Evolutionary conservation across 2,113 vertebrate species (phyloP).

Genomic region (Benthochromis sp.): DNA sequence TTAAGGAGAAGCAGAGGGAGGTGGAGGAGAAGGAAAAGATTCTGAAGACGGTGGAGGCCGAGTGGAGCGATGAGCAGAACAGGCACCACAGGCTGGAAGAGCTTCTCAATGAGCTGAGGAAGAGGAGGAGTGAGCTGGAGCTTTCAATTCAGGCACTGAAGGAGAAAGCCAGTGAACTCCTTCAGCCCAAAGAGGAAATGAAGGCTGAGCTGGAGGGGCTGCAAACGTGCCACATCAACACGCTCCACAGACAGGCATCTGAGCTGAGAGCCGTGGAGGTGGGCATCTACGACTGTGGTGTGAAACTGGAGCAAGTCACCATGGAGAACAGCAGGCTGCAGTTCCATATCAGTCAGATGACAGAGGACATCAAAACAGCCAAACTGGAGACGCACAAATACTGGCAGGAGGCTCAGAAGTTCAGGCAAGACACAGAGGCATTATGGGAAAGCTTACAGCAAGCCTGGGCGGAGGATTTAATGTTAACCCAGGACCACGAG

Average conservation of each 20-base stretch:
- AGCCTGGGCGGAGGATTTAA: not conserved
- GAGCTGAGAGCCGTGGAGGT: constrained; percentile 43
- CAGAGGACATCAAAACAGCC: not conserved
- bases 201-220: constrained; percentile 20
- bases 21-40: constrained; percentile 14
- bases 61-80: not conserved
- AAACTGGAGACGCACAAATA: not conserved
- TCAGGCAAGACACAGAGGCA: not conserved
- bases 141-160: not conserved
- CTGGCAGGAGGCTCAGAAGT: not conserved
- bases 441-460: not conserved
- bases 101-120: not conserved
- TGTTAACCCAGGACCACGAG: not conserved
- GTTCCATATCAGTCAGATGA: constrained; percentile 23
- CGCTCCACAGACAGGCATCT: not conserved
- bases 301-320: constrained; percentile 45
- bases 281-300: constrained; percentile 24
- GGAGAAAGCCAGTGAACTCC: constrained; percentile 1
- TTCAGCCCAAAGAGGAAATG: constrained; percentile 31
- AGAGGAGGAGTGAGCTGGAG: constrained; percentile 5
- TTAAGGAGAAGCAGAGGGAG: constrained; percentile 32
- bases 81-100: not conserved
- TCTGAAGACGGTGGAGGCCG: constrained; percentile 36
- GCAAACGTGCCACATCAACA: not conserved
- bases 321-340: constrained; percentile 60